Evolutionary conservation across 2,113 vertebrate species (phyloP).

Genomic region (Chlorodrepanis virens): DNA sequence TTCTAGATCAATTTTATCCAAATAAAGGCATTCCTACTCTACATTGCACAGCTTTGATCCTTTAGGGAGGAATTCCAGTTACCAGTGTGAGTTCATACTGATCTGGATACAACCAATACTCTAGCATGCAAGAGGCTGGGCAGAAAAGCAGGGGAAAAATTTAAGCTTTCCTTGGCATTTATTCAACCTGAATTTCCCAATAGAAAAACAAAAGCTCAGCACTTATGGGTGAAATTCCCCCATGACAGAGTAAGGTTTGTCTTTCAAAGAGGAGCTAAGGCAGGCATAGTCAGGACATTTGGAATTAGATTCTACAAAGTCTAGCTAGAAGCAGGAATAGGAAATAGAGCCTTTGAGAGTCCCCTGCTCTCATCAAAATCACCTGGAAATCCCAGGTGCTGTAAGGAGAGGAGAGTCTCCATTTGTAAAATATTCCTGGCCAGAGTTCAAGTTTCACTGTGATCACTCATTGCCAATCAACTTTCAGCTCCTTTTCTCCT

Average conservation of each 20-base stretch:
- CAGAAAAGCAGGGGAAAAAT: conserved; percentile 8
- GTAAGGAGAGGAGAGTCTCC: background rate
- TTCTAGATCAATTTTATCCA: conserved; percentile 1
- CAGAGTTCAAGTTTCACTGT: background rate
- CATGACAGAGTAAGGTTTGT: background rate
- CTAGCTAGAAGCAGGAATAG: background rate
- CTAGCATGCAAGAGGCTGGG: background rate
- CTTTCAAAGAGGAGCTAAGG: background rate
- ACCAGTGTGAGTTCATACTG: background rate
- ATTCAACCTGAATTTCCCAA: conserved; percentile 29
- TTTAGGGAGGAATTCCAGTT: background rate
- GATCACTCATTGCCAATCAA: background rate
- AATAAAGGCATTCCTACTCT: conserved; percentile 8
- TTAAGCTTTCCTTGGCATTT: conserved; percentile 1
- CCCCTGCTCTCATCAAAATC: background rate
- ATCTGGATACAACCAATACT: background rate
- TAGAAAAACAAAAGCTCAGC: background rate
- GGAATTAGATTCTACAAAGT: background rate
- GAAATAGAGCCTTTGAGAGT: background rate
- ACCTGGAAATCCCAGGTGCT: background rate
- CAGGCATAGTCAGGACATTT: background rate
- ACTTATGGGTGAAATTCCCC: conserved; percentile 23
- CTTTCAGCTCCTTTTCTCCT: background rate
- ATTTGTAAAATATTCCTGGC: background rate
- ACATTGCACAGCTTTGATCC: background rate